These are phyloP conservation scores for Campoletis raptor DNA, from an alignment of 2,888 invertebrate species.

Conservation along the genomic window DNA sequence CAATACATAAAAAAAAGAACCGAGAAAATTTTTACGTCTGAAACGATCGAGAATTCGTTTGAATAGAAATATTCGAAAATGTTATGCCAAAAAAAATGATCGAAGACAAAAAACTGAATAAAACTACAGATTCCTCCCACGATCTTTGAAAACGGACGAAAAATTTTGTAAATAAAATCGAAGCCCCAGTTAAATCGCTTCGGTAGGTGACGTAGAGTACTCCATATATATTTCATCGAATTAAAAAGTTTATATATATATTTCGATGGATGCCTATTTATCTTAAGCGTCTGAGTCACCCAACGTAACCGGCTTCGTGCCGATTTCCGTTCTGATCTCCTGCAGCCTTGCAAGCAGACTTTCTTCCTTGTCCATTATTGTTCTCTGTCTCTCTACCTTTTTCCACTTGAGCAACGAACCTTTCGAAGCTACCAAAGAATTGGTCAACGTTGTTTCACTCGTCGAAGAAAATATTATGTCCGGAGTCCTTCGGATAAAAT, in stretches of 20 bases:
- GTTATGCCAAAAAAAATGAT: not conserved
- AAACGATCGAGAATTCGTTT: not conserved
- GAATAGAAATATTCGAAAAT: not conserved
- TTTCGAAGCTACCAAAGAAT: not conserved
- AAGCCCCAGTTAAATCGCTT: not conserved
- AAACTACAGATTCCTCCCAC: not conserved
- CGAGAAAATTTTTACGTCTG: not conserved
- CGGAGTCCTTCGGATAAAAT: not conserved
- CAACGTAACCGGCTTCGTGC: conserved; percentile 57
- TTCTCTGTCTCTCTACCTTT: conserved; percentile 37
- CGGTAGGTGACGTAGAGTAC: not conserved
- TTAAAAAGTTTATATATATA: not conserved
- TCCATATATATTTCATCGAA: not conserved
- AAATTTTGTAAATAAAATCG: not conserved
- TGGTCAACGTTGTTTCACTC: not conserved
- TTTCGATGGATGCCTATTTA: not conserved
- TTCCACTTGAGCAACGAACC: conserved; percentile 35
- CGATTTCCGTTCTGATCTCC: conserved; percentile 64
- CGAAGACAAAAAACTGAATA: not conserved
- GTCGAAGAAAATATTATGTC: conserved; percentile 1
- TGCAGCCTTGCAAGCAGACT: conserved; percentile 46
- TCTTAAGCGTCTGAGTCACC: conserved; percentile 57
- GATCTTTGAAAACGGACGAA: not conserved
- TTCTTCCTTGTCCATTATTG: conserved; percentile 45
- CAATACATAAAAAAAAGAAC: not conserved